Percentiles rank a stretch among this genome's conserved stretches.
Evolutionary conservation across 2,797 vertebrate species (phyloP).

Genomic region (Enteromius afrohamiltoni): DNA sequence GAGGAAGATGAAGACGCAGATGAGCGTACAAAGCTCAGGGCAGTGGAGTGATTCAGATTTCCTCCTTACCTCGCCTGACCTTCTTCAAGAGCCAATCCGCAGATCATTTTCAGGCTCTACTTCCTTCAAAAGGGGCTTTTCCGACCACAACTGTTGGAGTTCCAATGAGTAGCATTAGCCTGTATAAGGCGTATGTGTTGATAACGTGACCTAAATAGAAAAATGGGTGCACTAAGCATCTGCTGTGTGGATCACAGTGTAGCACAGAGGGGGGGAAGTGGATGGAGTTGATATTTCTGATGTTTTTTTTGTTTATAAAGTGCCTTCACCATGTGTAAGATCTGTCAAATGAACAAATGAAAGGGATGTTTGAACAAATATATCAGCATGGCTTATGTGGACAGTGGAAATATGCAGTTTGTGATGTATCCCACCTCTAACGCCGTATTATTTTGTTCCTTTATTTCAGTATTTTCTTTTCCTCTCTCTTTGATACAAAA

Average conservation of each 20-base stretch:
- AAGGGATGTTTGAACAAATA: constrained; percentile 52
- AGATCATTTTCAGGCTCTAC: not conserved
- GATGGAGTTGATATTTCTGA: constrained; percentile 52
- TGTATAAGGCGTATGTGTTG: constrained; percentile 9
- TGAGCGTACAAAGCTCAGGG: constrained; percentile 87
- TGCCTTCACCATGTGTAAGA: constrained; percentile 86
- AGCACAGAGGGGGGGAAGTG: constrained; percentile 56
- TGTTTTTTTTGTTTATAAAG: constrained; percentile 72
- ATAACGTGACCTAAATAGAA: constrained; percentile 13
- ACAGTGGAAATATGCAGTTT: constrained; percentile 78
- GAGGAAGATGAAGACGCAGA: constrained; percentile 71
- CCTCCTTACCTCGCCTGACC: constrained; percentile 48
- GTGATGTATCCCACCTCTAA: constrained; percentile 63
- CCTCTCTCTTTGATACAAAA: constrained; percentile 66
- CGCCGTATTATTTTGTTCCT: constrained; percentile 51
- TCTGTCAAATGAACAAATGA: constrained; percentile 69
- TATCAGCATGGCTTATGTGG: constrained; percentile 68
- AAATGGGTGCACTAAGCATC: constrained; percentile 21
- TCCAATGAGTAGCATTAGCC: constrained; percentile 27
- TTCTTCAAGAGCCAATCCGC: constrained; percentile 19
- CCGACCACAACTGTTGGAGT: constrained; percentile 9
- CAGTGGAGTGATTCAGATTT: constrained; percentile 80
- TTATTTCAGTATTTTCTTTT: constrained; percentile 72
- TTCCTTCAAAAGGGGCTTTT: constrained; percentile 11
- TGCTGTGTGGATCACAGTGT: constrained; percentile 84